phyloP scores from a whole-genome alignment of 1,140 invertebrate genomes.

The Neelides sp. region DNA sequence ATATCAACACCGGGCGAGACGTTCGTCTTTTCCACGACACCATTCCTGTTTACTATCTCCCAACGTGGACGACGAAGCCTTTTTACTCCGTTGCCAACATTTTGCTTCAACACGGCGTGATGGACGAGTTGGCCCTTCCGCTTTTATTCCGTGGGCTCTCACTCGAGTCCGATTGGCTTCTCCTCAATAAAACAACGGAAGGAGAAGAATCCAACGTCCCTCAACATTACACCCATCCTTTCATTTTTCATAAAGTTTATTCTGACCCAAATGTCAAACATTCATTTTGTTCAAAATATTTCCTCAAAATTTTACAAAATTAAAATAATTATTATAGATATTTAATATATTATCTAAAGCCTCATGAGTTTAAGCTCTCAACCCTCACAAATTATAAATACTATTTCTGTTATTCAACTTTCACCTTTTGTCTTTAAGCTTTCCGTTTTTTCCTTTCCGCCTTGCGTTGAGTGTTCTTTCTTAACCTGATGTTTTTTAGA shows the following conservation, averaged over 20 bases:
- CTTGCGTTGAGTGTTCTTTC: too few relatives aligned
- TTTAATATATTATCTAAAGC: too few relatives aligned
- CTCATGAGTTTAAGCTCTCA: too few relatives aligned
- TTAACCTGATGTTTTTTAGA: too few relatives aligned
- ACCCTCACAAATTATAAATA: too few relatives aligned
- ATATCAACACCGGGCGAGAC: constrained; percentile 26
- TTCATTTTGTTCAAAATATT: constrained; percentile 32
- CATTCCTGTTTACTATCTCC: constrained; percentile 33
- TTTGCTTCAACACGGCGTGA: constrained; percentile 32
- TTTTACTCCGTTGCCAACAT: constrained; percentile 34
- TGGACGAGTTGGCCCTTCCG: constrained; percentile 32
- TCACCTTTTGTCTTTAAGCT: too few relatives aligned
- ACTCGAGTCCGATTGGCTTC: constrained; percentile 24
- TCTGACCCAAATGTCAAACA: constrained; percentile 21
- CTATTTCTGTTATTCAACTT: too few relatives aligned
- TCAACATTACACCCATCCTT: constrained; percentile 31
- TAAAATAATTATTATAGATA: background rate
- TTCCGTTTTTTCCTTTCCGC: too few relatives aligned
- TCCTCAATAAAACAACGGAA: constrained; percentile 19
- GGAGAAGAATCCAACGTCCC: constrained; percentile 7
- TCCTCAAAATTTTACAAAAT: constrained; percentile 21
- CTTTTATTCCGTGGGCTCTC: constrained; percentile 31
- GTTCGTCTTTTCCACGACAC: constrained; percentile 32
- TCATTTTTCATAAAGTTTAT: constrained; percentile 32
- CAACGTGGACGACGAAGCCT: constrained; percentile 21